Evolutionary conservation across 1,140 invertebrate species (phyloP), one percentile per base, ranked within the genome.

Genomic region (Dendroctonus ponderosae): DNA sequence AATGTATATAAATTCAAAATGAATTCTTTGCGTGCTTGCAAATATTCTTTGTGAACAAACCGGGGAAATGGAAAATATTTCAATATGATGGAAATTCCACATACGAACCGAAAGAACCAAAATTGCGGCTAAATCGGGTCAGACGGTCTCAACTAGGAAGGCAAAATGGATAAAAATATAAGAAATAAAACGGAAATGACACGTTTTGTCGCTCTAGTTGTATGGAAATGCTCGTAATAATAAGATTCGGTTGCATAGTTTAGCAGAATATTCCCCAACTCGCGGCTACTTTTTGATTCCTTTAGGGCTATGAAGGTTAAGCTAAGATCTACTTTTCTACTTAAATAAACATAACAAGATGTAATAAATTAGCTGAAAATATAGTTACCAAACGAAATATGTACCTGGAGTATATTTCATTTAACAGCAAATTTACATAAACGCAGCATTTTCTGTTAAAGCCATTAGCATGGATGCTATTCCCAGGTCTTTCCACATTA

Each of bases 381-480:
- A 26, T n/a, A 26, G 26, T n/a, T n/a, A n/a, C 26, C 26, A 26
- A 26, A 26, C 26, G 26, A 26, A 26, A 2, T 26, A 26, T 26
- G 26, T 26, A 26, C 26, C 1, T 26, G 26, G 4, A 56, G 41
- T 3, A 56, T 56, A 56, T 56, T 56, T 56, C 39, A 56, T 56
- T 38, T 9, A 56, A 41, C 37, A 51, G 37, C 11, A 15, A 11
- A 4, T n/a, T 40, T 56, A 39, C 11, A 8, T 56, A n/a, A 39
- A 56, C 11, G 37, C 37, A 26, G 12, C 26, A 5, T 52, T n/a
- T 5, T 14, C 9, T 14, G 3, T 9, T 26, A 44, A 56, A 53
- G 53, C 14, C 63, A 65, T 65, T 65, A 65, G 53, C 14, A 58
- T 42, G 14, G 40, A 58, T 58, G 63, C 57, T 65, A 51, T 53